Percentiles rank a stretch among this genome's conserved stretches.
Conservation (phyloP, 2,888 invertebrate species). For the Hydraecia micacea region DNA sequence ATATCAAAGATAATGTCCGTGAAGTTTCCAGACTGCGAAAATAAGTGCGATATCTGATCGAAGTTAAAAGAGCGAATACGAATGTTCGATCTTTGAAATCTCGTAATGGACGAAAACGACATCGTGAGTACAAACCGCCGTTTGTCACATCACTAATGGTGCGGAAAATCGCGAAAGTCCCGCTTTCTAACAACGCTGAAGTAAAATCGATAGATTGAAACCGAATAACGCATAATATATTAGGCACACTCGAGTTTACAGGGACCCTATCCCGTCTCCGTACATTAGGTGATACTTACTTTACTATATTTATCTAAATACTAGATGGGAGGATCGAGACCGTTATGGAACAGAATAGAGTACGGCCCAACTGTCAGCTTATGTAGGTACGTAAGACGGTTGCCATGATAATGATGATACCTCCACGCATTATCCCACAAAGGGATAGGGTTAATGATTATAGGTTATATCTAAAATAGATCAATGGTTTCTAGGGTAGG, state of each 20-base stretch:
- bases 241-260: conserved; percentile 68
- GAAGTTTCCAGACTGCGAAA: conserved; percentile 62
- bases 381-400: conserved; percentile 48
- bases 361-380: conserved; percentile 50
- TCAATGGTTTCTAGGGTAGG: conserved; percentile 53
- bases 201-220: conserved; percentile 82
- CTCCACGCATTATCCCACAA: conserved; percentile 62
- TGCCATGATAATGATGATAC: conserved; percentile 65
- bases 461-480: conserved; percentile 67
- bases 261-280: conserved; percentile 46
- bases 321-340: conserved; percentile 50
- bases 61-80: conserved; percentile 83
- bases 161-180: conserved; percentile 85
- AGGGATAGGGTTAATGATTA: conserved; percentile 62
- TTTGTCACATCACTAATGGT: conserved; percentile 88
- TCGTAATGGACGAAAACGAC: conserved; percentile 87
- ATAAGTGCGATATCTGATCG: conserved; percentile 78
- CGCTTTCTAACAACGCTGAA: conserved; percentile 80
- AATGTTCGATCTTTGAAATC: conserved; percentile 84
- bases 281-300: conserved; percentile 54
- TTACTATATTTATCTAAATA: conserved; percentile 63
- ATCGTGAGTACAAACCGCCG: conserved; percentile 85
- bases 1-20: conserved; percentile 43
- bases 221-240: conserved; percentile 78
- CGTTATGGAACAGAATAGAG: conserved; percentile 55